Base-by-base conservation (phyloP, 2,888 invertebrate genomes). In the Eledona agricola region DNA sequence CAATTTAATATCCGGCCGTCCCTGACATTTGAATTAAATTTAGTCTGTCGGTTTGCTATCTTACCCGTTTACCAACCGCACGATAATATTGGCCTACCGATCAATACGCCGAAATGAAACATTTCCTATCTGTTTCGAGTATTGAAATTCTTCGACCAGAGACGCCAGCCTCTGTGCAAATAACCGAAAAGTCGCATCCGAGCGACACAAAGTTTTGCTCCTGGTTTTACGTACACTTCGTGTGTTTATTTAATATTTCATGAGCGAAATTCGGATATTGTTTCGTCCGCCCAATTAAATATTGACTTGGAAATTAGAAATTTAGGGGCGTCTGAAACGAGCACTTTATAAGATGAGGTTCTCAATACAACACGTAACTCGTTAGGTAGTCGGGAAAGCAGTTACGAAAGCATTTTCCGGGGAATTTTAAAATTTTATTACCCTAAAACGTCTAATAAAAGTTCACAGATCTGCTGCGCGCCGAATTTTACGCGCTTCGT, bases 11-110 rank as follows among this genome's bases (percentile, higher is more conserved):
- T 59, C 58, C 58, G 59, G 59, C 54, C 60, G 53, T 34, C 54
- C 53, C 59, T 62, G 63, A 64, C 63, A 57, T 63, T 63, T 59
- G 63, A 63, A 64, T 64, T 64, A 62, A 64, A 64, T 64, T 63
- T 59, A 54, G 55, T 57, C 53, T 54, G 40, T 46, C 52, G 55
- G 55, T 46, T 53, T 56, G 55, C 47, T 53, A 58, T 58, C 53
- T 53, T 56, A 37, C 49, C 52, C 55, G 53, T 51, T 55, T 56
- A 53, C 43, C 50, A 58, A 53, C 58, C 38, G 19, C 40, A 38
- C 16, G 47, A 52, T 56, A 56, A 51, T 56, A 52, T 56, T 46
- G 55, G 46, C 23, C 31, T 37, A 45, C 42, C 23, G 50, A 54
- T 54, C 54, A 29, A 54, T 54, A 43, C 29, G 19, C 13, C 31